Evolutionary conservation across 2,888 invertebrate species (phyloP).

Genomic region (Myopa testacea): DNA sequence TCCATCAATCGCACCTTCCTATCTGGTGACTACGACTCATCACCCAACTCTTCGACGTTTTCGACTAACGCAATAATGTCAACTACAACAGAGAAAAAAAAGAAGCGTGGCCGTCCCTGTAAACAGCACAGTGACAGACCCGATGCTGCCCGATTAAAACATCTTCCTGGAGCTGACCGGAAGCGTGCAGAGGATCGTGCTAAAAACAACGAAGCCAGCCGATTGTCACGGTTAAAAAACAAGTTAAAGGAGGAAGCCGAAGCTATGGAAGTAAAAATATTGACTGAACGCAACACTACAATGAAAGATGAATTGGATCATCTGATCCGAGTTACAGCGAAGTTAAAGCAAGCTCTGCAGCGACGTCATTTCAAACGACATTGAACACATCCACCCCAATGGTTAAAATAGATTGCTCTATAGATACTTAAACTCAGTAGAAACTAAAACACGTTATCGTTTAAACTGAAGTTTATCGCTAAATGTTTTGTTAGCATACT

Average conservation of each 20-base stretch:
- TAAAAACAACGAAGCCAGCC: conserved; percentile 66
- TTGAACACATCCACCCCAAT: neutral
- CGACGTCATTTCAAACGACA: conserved; percentile 38
- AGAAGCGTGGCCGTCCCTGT: conserved; percentile 62
- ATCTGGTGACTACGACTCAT: conserved; percentile 50
- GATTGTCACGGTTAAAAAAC: conserved; percentile 62
- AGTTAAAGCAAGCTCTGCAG: conserved; percentile 45
- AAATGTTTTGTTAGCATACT: too few species aligned
- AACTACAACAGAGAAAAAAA: neutral
- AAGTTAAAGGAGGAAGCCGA: conserved; percentile 59
- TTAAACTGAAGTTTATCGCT: too few species aligned
- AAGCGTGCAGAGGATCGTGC: conserved; percentile 59
- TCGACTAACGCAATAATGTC: conserved; percentile 53
- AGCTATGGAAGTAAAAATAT: conserved; percentile 43
- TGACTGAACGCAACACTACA: conserved; percentile 36
- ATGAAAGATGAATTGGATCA: conserved; percentile 31
- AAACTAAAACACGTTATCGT: too few species aligned
- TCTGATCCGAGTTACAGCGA: conserved; percentile 36
- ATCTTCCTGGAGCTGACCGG: conserved; percentile 54
- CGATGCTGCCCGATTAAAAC: conserved; percentile 52
- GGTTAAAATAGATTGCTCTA: too few species aligned
- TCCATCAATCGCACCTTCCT: conserved; percentile 49
- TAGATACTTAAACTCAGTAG: too few species aligned
- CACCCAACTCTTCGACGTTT: conserved; percentile 55
- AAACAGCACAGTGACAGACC: conserved; percentile 64